Evolutionary conservation across 2,888 invertebrate genomes (phyloP), one percentile per base, ranked within the genome.

Genomic region (Oscheius sp.): DNA sequence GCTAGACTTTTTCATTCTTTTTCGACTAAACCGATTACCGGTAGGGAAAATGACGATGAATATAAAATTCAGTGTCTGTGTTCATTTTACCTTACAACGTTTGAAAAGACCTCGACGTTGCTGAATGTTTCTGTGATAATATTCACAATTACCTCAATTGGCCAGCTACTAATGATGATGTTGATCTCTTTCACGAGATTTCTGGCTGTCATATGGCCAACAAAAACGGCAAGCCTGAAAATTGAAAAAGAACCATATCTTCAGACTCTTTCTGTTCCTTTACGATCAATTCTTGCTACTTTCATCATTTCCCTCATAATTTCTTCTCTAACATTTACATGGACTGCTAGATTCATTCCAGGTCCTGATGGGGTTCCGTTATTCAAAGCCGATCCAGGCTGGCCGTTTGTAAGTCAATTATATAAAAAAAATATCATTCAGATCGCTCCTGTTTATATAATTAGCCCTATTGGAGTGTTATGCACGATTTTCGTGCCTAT

Each of bases 121-220:
- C 28, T 50, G 5, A 50, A 50, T 28, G 30, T 50, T 28, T 28
- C 50, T 3, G 9, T 50, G 6, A 50, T 50, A 26, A 8, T 50
- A 3, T 50, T 50, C n/a, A 50, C 50, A 9, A 30, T 50, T 5
- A 50, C 50, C 28, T 50, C 50, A 6, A 26, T 50, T 26, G 26
- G 50, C 24, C 50, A 50, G 28, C 28, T 50, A 6, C 50, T 50
- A 9, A n/a, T 50, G 14, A 50, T 50, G 50, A 50, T 50, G 50
- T 28, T 50, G 9, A 50, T 50, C 28, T 50, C 50, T 24, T 20
- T 26, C 26, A 50, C 6, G 2, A 26, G 50, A 2, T 50, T 50
- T 26, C 30, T 50, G 12, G 50, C 50, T 9, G 50, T 50, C 28
- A 17, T 26, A 8, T 50, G 26, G 26, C 50, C 50, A 28, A 50